These are phyloP conservation scores for Tenodera sinensis DNA, from an alignment of 2,888 invertebrate species.

Conservation along the genomic window DNA sequence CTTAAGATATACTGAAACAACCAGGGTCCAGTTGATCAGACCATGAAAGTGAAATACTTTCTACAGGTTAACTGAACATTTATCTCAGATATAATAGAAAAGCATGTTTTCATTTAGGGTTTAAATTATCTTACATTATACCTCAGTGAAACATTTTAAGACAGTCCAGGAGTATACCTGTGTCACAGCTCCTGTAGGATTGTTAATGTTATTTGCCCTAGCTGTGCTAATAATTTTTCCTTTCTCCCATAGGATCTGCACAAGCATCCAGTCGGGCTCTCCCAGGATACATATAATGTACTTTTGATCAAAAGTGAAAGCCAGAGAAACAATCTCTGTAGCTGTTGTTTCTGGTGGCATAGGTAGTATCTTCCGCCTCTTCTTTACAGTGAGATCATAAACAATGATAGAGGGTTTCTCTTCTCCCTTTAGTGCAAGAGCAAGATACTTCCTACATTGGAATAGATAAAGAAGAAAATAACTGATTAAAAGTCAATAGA, in stretches of 20 bases:
- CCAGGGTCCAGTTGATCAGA: too few species aligned
- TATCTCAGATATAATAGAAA: too few species aligned
- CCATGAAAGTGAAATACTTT: too few species aligned
- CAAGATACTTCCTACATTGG: slow-evolving; percentile 58
- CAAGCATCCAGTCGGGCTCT: slow-evolving; percentile 76
- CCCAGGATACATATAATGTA: slow-evolving; percentile 75
- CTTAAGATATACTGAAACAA: too few species aligned
- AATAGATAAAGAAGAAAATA: background rate
- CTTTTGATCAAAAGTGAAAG: slow-evolving; percentile 80
- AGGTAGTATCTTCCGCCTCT: slow-evolving; percentile 63
- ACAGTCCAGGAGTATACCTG: slow-evolving; percentile 44
- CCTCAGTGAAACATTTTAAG: background rate
- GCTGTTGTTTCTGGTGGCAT: slow-evolving; percentile 58
- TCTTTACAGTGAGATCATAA: slow-evolving; percentile 67
- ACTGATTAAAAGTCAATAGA: background rate
- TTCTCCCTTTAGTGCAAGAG: slow-evolving; percentile 45
- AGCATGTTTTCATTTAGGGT: too few species aligned
- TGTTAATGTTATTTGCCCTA: slow-evolving; percentile 64
- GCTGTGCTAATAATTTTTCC: slow-evolving; percentile 73
- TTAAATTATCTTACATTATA: background rate
- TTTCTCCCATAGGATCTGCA: slow-evolving; percentile 79
- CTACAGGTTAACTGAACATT: too few species aligned
- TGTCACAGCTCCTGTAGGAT: slow-evolving; percentile 53
- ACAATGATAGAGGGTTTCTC: slow-evolving; percentile 64
- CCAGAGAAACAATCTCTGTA: slow-evolving; percentile 64